Evolutionary conservation across 2,797 vertebrate genomes (phyloP), one percentile per base, ranked within the genome.

Genomic region (Gallinago solitaria): DNA sequence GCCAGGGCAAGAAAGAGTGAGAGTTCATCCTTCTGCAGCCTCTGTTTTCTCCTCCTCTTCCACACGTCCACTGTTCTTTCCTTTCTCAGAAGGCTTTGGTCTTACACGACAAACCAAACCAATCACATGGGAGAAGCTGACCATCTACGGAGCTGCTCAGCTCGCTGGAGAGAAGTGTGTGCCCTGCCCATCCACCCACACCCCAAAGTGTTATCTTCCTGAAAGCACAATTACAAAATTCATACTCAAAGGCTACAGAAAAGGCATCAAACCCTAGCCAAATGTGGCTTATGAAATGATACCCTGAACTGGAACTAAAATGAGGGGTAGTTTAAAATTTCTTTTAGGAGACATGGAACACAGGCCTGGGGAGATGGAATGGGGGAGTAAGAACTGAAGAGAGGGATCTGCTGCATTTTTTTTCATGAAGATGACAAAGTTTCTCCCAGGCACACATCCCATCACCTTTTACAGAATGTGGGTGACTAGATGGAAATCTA

Each of bases 1-100:
- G 97, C 73, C 9, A 63, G 15, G 39, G n/a, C 56, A 53, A 96
- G 53, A 94, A 39, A 91, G 53, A 80, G 67, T 5, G 18, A 83
- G 67, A 85, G 37, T 70, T 90, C n/a, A 91, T 80, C 70, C 25
- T 83, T 28, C 32, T 69, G 84, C 69, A 75, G 47, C 59, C 37
- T 25, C 48, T 0, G 0, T 56, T 16, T 45, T 32, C 28, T 81
- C 20, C 48, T 67, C 24, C 48, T 79, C 43, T 87, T 65, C 41
- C 47, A 82, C 53, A 56, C 28, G 15, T 30, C 17, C 88, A 30
- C 5, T 27, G 28, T 39, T 35, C 25, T 23, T 82, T 59, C 35
- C 65, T 19, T 73, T 78, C 54, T 68, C 43, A 80, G 63, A 87
- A 77, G 30, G 25, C 47, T 30, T 0, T 51, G 35, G 19, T 61